Evolutionary conservation across 2,888 invertebrate species (phyloP).

Genomic region (Cephus nigrinus): DNA sequence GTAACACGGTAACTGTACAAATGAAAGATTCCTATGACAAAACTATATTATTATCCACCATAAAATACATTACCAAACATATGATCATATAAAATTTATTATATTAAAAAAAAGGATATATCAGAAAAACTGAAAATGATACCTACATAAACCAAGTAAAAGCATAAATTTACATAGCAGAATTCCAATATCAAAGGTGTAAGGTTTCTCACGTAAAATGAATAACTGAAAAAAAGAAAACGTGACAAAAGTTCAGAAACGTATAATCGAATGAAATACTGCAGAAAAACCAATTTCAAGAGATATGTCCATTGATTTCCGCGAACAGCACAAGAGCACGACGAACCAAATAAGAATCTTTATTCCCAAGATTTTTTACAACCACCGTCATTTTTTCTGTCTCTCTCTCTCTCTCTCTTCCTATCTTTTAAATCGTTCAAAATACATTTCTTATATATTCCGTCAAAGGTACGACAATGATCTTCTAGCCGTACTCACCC

Average conservation of each 20-base stretch:
- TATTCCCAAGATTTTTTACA: neutral
- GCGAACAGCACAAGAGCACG: neutral
- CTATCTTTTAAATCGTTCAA: neutral
- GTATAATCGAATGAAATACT: neutral
- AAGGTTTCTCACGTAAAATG: neutral
- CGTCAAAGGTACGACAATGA: neutral
- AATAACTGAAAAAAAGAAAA: slow-evolving; percentile 12
- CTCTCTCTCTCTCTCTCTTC: neutral
- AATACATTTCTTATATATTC: neutral
- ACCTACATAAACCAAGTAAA: neutral
- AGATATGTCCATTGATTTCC: neutral
- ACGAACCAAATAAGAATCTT: neutral
- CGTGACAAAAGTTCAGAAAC: neutral
- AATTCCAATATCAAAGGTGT: neutral
- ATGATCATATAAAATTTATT: neutral
- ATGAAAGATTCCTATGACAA: neutral
- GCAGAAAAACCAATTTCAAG: neutral
- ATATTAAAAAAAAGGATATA: neutral
- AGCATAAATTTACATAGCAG: neutral
- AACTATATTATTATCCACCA: neutral
- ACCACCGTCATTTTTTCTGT: neutral
- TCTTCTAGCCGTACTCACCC: neutral
- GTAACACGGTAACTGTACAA: neutral
- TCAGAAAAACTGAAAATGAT: neutral
- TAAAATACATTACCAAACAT: neutral